Conservation (phyloP, 1,140 invertebrate genomes). For the Vanessa atalanta region DNA sequence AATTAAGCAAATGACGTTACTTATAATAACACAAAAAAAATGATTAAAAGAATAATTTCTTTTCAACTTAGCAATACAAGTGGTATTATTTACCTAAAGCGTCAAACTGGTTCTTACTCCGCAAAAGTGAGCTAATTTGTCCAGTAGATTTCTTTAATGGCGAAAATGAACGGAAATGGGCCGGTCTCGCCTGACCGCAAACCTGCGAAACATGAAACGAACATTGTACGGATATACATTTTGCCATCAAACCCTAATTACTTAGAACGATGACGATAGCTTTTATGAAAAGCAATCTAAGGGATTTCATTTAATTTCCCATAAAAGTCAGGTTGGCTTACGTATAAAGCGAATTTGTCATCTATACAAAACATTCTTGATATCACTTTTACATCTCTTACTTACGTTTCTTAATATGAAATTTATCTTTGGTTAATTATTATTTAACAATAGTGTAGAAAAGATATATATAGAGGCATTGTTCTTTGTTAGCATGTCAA, state of each 20-base stretch:
- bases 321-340: background rate
- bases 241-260: conserved; percentile 26
- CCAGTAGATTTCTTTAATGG: conserved; percentile 12
- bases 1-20: too few species aligned
- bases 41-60: too few species aligned
- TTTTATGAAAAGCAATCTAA: background rate
- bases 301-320: background rate
- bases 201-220: conserved; percentile 22
- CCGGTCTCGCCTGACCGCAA: conserved; percentile 11
- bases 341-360: too few species aligned
- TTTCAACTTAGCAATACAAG: background rate
- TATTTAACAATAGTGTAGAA: background rate
- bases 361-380: background rate
- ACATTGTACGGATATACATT: conserved; percentile 32
- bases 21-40: too few species aligned
- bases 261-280: background rate
- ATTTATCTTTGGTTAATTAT: background rate
- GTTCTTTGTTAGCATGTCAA: conserved; percentile 37
- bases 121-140: background rate
- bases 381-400: background rate
- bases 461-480: conserved; percentile 1
- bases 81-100: background rate
- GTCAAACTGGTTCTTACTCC: background rate
- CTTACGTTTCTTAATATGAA: background rate
- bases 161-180: conserved; percentile 20